These are phyloP conservation scores for Agrypnus murinus DNA, from an alignment of 2,888 invertebrate species.

Conservation along the genomic window DNA sequence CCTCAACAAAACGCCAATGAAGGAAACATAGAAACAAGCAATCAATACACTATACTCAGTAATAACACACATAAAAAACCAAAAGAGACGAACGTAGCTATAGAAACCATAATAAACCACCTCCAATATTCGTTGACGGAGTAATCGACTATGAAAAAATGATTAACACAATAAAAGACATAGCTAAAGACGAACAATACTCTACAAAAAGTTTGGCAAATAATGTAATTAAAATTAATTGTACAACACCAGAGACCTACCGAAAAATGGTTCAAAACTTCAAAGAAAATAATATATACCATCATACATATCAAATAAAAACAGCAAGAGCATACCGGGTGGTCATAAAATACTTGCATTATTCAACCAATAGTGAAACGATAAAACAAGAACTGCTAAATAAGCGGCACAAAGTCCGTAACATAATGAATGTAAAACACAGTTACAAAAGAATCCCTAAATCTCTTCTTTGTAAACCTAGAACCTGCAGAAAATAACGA, in stretches of 20 bases:
- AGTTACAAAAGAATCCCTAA: constrained; percentile 46
- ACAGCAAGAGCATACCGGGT: constrained; percentile 44
- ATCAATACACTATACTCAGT: no score
- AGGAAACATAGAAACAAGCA: no score
- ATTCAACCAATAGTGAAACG: constrained; percentile 25
- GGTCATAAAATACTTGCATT: constrained; percentile 46
- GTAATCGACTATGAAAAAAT: constrained; percentile 41
- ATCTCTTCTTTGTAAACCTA: constrained; percentile 49
- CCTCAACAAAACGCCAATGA: no score
- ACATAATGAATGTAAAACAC: constrained; percentile 46
- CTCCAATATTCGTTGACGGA: constrained; percentile 47
- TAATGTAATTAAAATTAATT: constrained; percentile 44
- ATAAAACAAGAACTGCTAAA: constrained; percentile 35
- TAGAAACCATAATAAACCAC: no score
- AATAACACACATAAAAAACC: no score
- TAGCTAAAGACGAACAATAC: constrained; percentile 41
- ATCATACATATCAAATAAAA: constrained; percentile 49
- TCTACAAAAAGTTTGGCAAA: constrained; percentile 43
- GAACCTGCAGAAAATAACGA: constrained; percentile 50
- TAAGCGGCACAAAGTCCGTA: constrained; percentile 46
- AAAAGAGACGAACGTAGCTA: no score
- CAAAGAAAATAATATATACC: constrained; percentile 36
- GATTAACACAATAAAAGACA: constrained; percentile 31
- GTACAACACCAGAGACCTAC: constrained; percentile 39
- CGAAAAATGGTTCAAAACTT: constrained; percentile 34